These are phyloP conservation scores for Prostheceraeus crozeri DNA, from an alignment of 2,888 invertebrate genomes.

Conservation along the genomic window DNA sequence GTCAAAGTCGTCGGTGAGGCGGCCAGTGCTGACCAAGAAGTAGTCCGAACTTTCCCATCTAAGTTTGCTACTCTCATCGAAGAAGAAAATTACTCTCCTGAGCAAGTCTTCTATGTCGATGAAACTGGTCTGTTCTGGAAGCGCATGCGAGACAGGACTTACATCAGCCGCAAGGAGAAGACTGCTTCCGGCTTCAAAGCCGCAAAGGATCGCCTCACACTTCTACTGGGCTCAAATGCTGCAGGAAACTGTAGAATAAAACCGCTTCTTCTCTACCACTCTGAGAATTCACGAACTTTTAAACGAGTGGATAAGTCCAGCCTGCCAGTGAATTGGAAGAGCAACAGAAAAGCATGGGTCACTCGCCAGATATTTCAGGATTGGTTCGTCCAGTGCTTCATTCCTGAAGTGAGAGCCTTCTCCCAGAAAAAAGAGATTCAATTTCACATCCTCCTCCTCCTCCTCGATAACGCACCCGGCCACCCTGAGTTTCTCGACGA, in stretches of 20 bases:
- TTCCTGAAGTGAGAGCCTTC: too few relatives aligned
- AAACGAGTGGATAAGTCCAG: constrained; percentile 44
- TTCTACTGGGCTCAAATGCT: constrained; percentile 49
- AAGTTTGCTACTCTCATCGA: constrained; percentile 36
- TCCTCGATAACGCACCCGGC: constrained; percentile 40
- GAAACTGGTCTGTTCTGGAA: constrained; percentile 44
- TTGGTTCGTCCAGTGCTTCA: constrained; percentile 41
- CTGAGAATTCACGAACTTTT: constrained; percentile 48
- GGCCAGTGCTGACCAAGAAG: constrained; percentile 29
- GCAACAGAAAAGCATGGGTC: constrained; percentile 47
- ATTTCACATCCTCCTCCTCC: too few relatives aligned
- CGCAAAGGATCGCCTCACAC: constrained; percentile 45
- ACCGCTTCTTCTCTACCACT: constrained; percentile 49
- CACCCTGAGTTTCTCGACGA: constrained; percentile 38
- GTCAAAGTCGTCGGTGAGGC: constrained; percentile 26
- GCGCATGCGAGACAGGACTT: constrained; percentile 40
- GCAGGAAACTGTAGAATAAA: constrained; percentile 46
- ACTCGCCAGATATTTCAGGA: constrained; percentile 44
- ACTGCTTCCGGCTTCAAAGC: constrained; percentile 38
- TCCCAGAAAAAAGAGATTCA: too few relatives aligned
- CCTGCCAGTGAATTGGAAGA: constrained; percentile 44
- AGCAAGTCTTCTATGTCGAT: constrained; percentile 42
- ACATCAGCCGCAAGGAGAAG: constrained; percentile 35
- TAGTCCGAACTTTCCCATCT: constrained; percentile 15
- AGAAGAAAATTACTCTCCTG: constrained; percentile 37